phyloP scores from a whole-genome alignment of 1,140 invertebrate species.

The Cephus cinctus region DNA sequence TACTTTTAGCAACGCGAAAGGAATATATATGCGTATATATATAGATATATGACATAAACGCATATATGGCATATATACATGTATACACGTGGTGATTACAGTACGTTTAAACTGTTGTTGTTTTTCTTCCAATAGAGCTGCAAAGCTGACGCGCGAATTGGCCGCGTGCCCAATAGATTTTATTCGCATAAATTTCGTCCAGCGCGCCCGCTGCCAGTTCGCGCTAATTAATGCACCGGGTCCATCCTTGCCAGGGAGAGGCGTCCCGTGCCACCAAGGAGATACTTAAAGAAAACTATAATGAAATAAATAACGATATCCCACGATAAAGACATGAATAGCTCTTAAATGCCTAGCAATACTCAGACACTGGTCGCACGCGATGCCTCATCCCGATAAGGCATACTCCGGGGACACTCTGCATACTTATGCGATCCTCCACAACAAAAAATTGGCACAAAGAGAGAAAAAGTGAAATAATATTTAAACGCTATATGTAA shows the following conservation, averaged over 20 bases:
- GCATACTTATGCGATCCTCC: too few relatives aligned
- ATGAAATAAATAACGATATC: not conserved
- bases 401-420: too few relatives aligned
- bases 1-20: conserved; percentile 25
- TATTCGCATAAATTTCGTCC: conserved; percentile 32
- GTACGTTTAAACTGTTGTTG: conserved; percentile 21
- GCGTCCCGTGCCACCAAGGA: not conserved
- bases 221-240: too few relatives aligned
- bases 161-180: conserved; percentile 21
- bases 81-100: not conserved
- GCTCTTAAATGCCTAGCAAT: conserved; percentile 22
- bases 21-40: not conserved
- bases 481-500: conserved; percentile 34
- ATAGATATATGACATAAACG: conserved; percentile 8
- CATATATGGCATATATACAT: conserved; percentile 6
- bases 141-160: conserved; percentile 15
- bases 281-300: not conserved
- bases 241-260: too few relatives aligned
- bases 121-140: conserved; percentile 28
- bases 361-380: too few relatives aligned
- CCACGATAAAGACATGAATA: not conserved
- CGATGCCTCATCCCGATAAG: too few relatives aligned
- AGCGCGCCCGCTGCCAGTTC: conserved; percentile 20
- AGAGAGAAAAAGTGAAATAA: conserved; percentile 28
- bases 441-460: conserved; percentile 28